Evolutionary conservation across 1,140 invertebrate genomes (phyloP).

Genomic region (Samia ricini): DNA sequence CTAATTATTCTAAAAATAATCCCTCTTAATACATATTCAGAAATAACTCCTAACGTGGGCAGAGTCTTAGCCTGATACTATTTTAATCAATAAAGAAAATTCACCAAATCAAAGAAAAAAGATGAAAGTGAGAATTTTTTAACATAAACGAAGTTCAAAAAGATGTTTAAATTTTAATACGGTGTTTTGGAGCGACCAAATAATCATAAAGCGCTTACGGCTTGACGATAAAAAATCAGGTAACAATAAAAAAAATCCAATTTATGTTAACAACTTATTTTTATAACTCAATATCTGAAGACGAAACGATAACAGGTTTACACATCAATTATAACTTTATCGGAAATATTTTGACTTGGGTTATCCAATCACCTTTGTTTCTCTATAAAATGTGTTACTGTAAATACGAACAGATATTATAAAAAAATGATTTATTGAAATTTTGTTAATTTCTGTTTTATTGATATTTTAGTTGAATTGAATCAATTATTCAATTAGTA

Average conservation of each 20-base stretch:
- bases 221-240: slow-evolving; percentile 46
- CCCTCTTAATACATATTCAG: too few species aligned
- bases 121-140: slow-evolving; percentile 20
- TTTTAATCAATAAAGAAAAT: not conserved
- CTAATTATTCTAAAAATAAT: too few species aligned
- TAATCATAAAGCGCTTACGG: slow-evolving; percentile 57
- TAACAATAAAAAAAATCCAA: slow-evolving; percentile 53
- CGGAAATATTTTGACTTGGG: slow-evolving; percentile 21
- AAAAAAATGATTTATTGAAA: too few species aligned
- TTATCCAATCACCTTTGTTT: too few species aligned
- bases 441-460: too few species aligned
- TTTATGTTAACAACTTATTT: slow-evolving; percentile 58
- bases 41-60: not conserved
- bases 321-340: slow-evolving; percentile 47
- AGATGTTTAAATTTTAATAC: slow-evolving; percentile 54
- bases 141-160: slow-evolving; percentile 36
- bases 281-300: slow-evolving; percentile 55
- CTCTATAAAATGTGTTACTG: too few species aligned
- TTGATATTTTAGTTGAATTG: too few species aligned
- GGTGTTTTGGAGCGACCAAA: slow-evolving; percentile 48
- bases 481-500: too few species aligned
- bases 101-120: not conserved
- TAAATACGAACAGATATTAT: too few species aligned
- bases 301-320: slow-evolving; percentile 48
- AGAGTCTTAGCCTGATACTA: not conserved